Evolutionary conservation across 2,797 vertebrate genomes (phyloP).

Genomic region (Clarias pachynema): DNA sequence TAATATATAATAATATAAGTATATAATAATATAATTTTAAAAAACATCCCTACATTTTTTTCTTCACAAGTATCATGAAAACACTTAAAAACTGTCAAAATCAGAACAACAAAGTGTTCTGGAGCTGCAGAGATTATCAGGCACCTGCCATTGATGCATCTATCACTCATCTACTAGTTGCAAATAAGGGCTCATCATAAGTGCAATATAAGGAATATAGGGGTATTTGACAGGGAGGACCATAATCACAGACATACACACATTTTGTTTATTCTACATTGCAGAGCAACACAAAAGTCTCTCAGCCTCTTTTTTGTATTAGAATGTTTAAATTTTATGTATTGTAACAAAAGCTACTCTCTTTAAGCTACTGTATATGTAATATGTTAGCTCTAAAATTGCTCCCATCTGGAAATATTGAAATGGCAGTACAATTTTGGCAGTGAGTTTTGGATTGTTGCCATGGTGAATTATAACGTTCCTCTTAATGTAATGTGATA

Average conservation of each 20-base stretch:
- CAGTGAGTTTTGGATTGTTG: not conserved
- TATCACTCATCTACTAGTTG: slow-evolving; percentile 55
- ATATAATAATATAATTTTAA: too few relatives aligned
- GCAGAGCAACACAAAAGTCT: not conserved
- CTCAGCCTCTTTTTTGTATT: not conserved
- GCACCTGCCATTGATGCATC: slow-evolving; percentile 45
- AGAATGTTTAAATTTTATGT: not conserved
- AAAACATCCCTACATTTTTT: not conserved
- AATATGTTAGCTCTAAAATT: not conserved
- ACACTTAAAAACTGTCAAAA: not conserved
- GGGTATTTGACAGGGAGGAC: slow-evolving; percentile 44
- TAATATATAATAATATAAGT: too few relatives aligned
- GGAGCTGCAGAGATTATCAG: slow-evolving; percentile 55
- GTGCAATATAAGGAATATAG: slow-evolving; percentile 51
- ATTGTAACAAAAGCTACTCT: not conserved
- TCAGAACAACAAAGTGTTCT: slow-evolving; percentile 43
- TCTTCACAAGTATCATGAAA: not conserved
- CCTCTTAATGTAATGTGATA: not conserved
- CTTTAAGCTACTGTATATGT: not conserved
- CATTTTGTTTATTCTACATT: slow-evolving; percentile 5
- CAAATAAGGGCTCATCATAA: slow-evolving; percentile 57
- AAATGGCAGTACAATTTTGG: not conserved
- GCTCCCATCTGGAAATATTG: not conserved
- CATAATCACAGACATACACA: slow-evolving; percentile 33
- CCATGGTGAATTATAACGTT: not conserved